These are phyloP conservation scores for Platalea minor DNA, from an alignment of 2,797 vertebrate genomes.

Conservation along the genomic window DNA sequence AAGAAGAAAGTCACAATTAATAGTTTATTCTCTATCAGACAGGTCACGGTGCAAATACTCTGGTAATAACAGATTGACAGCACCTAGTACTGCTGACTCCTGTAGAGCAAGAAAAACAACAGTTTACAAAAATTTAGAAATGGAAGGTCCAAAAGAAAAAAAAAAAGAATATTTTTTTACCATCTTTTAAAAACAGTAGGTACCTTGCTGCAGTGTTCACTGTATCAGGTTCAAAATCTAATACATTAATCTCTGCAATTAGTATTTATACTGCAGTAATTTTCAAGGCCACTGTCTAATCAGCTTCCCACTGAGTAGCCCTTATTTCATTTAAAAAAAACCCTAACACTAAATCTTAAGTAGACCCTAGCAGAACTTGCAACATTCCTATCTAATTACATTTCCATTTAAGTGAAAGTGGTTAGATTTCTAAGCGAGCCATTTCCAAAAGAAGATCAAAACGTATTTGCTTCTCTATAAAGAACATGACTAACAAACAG, in stretches of 20 bases:
- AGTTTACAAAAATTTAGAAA: background rate
- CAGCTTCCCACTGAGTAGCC: background rate
- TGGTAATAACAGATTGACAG: conserved; percentile 54
- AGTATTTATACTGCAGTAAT: background rate
- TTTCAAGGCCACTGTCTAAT: background rate
- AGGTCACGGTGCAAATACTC: conserved; percentile 29
- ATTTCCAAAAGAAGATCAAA: background rate
- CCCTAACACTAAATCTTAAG: background rate
- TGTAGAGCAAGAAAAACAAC: background rate
- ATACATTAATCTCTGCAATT: background rate
- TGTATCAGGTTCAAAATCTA: background rate
- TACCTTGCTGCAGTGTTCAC: background rate
- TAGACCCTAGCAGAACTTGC: background rate
- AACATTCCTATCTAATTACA: background rate
- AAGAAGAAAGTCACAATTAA: conserved; percentile 54
- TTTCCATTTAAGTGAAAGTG: background rate
- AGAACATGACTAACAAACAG: background rate
- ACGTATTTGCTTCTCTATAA: background rate
- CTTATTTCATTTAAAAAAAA: background rate
- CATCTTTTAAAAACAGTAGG: background rate
- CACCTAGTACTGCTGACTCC: background rate
- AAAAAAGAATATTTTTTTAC: background rate
- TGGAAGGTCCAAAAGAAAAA: background rate
- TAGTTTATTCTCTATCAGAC: conserved; percentile 9
- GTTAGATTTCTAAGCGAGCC: background rate